Conservation (phyloP, 2,797 vertebrate genomes). For the Megaceryle alcyon region DNA sequence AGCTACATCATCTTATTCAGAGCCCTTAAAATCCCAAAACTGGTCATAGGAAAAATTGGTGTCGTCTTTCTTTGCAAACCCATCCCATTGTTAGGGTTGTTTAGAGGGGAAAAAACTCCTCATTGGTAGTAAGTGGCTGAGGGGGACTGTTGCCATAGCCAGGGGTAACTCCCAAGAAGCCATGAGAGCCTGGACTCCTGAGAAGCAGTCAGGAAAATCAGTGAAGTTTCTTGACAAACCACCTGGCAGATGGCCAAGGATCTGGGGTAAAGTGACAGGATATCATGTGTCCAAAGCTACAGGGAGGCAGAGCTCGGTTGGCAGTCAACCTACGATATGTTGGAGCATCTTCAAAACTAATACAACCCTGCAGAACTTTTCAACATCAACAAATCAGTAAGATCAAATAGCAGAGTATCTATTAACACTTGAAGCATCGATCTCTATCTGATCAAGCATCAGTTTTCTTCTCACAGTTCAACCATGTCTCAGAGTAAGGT, state of each 20-base stretch:
- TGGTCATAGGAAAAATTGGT: neutral
- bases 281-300: neutral
- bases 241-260: neutral
- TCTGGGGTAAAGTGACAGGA: neutral
- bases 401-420: neutral
- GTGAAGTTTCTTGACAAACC: neutral
- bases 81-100: neutral
- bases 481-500: neutral
- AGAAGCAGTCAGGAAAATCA: neutral
- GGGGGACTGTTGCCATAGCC: neutral
- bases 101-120: neutral
- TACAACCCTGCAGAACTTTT: neutral
- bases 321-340: neutral
- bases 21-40: neutral
- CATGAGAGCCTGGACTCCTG: neutral
- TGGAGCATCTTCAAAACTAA: neutral
- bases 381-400: neutral
- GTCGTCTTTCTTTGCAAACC: neutral
- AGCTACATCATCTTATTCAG: neutral
- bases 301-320: neutral
- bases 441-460: neutral
- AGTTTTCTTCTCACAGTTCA: neutral
- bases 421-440: neutral
- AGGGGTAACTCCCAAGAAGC: neutral
- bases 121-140: neutral